Evolutionary conservation across 2,888 invertebrate species (phyloP).

Genomic region (Neocrepidodera transversa): DNA sequence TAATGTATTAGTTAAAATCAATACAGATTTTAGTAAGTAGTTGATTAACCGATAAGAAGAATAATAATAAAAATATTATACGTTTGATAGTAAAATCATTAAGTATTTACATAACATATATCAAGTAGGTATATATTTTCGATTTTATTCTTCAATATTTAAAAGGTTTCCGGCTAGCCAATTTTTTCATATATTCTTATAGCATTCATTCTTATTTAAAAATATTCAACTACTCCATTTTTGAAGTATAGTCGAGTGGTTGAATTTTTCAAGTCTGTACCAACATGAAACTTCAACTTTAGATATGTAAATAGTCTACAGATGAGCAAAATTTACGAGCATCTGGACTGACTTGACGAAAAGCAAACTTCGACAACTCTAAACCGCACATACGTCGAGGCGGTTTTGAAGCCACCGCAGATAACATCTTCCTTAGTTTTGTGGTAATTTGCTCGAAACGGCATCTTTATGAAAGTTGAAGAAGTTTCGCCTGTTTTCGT

Average conservation of each 20-base stretch:
- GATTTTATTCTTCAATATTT: neutral
- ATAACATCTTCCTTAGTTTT: slow-evolving; percentile 29
- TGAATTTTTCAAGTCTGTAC: slow-evolving; percentile 15
- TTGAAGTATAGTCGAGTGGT: slow-evolving; percentile 9
- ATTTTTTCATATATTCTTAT: slow-evolving; percentile 2
- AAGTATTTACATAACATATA: too few species aligned
- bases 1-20: too few species aligned
- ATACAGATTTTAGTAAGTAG: too few species aligned
- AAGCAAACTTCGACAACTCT: slow-evolving; percentile 33
- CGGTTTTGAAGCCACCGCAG: slow-evolving; percentile 11
- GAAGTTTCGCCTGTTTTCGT: neutral
- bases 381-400: slow-evolving; percentile 10
- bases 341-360: slow-evolving; percentile 42
- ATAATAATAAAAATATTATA: too few species aligned
- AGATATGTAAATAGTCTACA: slow-evolving; percentile 37
- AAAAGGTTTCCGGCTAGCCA: neutral
- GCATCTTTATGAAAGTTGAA: neutral
- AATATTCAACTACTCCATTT: slow-evolving; percentile 19
- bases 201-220: slow-evolving; percentile 19
- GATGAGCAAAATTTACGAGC: slow-evolving; percentile 36
- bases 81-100: too few species aligned
- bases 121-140: too few species aligned
- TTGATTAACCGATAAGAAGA: too few species aligned
- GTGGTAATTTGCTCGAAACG: slow-evolving; percentile 10
- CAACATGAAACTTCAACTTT: slow-evolving; percentile 24